Base-by-base conservation (phyloP, 2,113 vertebrate genomes). In the Elaphurus davidianus region DNA sequence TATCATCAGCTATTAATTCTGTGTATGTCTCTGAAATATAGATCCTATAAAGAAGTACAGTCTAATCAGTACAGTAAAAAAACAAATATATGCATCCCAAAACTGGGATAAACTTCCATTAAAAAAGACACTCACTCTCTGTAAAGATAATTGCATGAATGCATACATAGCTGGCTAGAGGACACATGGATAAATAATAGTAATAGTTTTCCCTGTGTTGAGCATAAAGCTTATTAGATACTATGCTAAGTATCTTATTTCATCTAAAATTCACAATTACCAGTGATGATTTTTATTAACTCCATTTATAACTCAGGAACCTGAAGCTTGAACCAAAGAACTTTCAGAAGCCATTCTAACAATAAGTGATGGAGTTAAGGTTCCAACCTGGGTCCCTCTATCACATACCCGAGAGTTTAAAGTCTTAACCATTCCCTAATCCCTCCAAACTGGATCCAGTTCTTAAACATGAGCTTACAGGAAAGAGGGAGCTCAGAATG, bases 221-320 rank as follows among this genome's bases (percentile, higher is more conserved):
- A 76, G 3, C 43, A 67, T 16, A n/a, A 59, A 60, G 19, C 43
- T 81, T 62, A 92, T 43, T 94, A 64, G n/a, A 27, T 64, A 52
- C 57, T 78, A 14, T 47, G 12, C 10, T 52, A 71, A 87, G 33
- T 60, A 19, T 8, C 36, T 92, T 76, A 6, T 54, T 81, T 87
- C 52, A 83, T 78, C 17, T 95, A n/a, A 90, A 98, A 78, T 94
- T 86, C 19, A 92, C 27, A 79, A 15, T 40, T 83, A 60, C 30
- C 57, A 11, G 2, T 19, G 88, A n/a, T 57, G 52, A 47, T 79
- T 90, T 95, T 95, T 60, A 45, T 57, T 67, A 55, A 45, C 13
- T 96, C 27, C 36, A 5, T 64, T 71, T 90, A 40, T 90, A 67
- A 52, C 2, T 93, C 52, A 91, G 47, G n/a, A 95, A 86, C 3